Evolutionary conservation across 1,140 invertebrate genomes (phyloP).

Genomic region (Drosophila parvula): DNA sequence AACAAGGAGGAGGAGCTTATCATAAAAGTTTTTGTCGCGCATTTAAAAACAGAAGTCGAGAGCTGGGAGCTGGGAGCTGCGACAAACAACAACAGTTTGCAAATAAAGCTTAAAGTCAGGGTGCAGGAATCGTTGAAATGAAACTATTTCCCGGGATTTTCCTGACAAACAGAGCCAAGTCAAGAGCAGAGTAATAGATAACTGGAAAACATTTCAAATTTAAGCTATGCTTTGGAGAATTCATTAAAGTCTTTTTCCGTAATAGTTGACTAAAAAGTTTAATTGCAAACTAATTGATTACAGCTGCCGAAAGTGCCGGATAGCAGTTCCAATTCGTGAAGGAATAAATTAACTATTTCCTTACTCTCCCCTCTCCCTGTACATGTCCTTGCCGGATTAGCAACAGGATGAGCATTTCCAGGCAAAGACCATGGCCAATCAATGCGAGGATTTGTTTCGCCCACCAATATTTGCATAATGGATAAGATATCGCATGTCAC

Average conservation of each 20-base stretch:
- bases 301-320: background rate
- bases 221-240: background rate
- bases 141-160: background rate
- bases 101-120: slow-evolving; percentile 11
- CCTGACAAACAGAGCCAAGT: background rate
- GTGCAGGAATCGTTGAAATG: background rate
- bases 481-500: slow-evolving; percentile 77
- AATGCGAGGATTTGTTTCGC: slow-evolving; percentile 63
- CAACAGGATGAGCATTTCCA: slow-evolving; percentile 5
- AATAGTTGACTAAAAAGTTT: background rate
- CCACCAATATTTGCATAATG: slow-evolving; percentile 80
- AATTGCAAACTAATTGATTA: slow-evolving; percentile 12
- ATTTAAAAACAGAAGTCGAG: slow-evolving; percentile 49
- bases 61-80: background rate
- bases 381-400: slow-evolving; percentile 18
- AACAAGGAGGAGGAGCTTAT: slow-evolving; percentile 39
- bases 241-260: background rate
- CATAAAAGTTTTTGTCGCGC: slow-evolving; percentile 63
- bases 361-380: background rate
- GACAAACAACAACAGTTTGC: slow-evolving; percentile 5
- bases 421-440: slow-evolving; percentile 32
- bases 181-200: background rate
- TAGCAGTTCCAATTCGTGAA: background rate
- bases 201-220: background rate
- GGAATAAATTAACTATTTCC: background rate